Conservation (phyloP, 2,797 vertebrate genomes). For the Anguilla megastoma region DNA sequence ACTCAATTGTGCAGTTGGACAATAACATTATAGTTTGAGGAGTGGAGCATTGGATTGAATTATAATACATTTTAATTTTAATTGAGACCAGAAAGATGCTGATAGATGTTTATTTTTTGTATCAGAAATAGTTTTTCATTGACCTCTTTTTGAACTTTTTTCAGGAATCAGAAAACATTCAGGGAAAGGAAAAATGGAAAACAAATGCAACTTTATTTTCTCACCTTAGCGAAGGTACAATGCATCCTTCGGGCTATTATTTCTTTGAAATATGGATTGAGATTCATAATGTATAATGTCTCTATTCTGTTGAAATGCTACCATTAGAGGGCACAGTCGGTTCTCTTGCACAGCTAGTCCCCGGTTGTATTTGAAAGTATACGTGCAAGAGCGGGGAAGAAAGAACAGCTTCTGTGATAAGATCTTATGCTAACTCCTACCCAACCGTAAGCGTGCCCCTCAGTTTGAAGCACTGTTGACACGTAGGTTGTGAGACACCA, state of each 20-base stretch:
- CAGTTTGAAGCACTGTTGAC: slow-evolving; percentile 17
- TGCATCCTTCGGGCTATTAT: neutral
- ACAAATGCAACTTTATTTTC: neutral
- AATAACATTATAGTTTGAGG: neutral
- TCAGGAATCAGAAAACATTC: neutral
- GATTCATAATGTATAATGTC: neutral
- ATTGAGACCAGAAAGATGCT: too few species aligned
- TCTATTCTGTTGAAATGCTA: slow-evolving; percentile 13
- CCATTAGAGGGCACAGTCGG: slow-evolving; percentile 39
- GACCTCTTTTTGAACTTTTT: neutral
- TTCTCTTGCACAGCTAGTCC: slow-evolving; percentile 10
- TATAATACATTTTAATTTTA: neutral
- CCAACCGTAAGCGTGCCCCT: slow-evolving; percentile 27
- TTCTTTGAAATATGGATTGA: slow-evolving; percentile 6
- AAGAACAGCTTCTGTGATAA: neutral
- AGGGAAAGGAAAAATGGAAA: neutral
- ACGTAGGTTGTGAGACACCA: neutral
- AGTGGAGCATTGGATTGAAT: neutral
- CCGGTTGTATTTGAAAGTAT: neutral
- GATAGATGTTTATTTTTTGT: too few species aligned
- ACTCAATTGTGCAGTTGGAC: neutral
- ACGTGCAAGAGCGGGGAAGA: neutral
- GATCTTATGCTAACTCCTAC: neutral
- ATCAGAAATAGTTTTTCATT: neutral
- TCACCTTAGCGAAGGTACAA: neutral